Evolutionary conservation across 2,888 invertebrate genomes (phyloP).

Genomic region (Coecobrya sp.): DNA sequence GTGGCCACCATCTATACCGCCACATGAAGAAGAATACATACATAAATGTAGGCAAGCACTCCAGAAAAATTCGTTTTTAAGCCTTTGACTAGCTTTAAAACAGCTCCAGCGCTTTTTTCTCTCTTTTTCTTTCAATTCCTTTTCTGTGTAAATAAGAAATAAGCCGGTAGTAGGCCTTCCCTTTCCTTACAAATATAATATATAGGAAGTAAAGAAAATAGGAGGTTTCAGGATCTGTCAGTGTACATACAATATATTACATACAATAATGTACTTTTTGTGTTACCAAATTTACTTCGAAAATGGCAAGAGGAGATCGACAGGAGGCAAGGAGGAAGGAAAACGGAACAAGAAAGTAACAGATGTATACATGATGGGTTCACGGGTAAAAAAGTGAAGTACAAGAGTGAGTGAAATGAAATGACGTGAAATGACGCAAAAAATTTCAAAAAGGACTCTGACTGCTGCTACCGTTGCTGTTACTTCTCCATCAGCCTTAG

Average conservation of each 20-base stretch:
- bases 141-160: not conserved
- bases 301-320: constrained; percentile 46
- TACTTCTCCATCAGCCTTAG: not conserved
- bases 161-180: not conserved
- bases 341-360: constrained; percentile 31
- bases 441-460: constrained; percentile 27
- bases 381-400: constrained; percentile 32
- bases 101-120: constrained; percentile 23
- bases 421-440: constrained; percentile 49
- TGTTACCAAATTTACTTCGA: constrained; percentile 10
- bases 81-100: constrained; percentile 17
- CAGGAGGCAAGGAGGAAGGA: constrained; percentile 26
- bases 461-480: not conserved
- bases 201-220: not conserved
- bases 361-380: constrained; percentile 53
- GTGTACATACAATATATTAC: not conserved
- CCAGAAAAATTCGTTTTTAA: not conserved
- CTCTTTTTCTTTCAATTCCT: constrained; percentile 31
- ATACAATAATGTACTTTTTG: constrained; percentile 9
- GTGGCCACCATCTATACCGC: too few relatives aligned
- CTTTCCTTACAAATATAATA: not conserved
- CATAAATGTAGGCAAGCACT: not conserved
- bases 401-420: constrained; percentile 49
- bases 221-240: not conserved
- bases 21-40: not conserved